These are phyloP conservation scores for Drosophila bocqueti DNA, from an alignment of 1,140 invertebrate genomes.

Conservation along the genomic window DNA sequence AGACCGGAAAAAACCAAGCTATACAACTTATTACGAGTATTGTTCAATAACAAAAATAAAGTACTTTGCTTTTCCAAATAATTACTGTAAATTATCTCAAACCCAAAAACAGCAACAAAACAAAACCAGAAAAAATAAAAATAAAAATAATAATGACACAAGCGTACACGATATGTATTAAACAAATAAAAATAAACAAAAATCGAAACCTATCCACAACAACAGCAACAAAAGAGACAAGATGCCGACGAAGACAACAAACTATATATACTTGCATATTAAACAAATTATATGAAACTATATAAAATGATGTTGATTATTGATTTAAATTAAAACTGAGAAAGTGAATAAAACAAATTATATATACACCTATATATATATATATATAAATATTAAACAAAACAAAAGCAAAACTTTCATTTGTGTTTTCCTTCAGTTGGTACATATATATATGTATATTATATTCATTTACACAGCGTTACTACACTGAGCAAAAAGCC, in stretches of 20 bases:
- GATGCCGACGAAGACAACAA: constrained; percentile 62
- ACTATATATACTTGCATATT: constrained; percentile 81
- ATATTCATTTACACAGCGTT: constrained; percentile 45
- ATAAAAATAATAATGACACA: constrained; percentile 36
- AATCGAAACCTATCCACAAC: constrained; percentile 49
- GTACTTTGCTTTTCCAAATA: constrained; percentile 76
- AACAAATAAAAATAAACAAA: constrained; percentile 34
- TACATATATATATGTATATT: constrained; percentile 8
- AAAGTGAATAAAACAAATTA: constrained; percentile 75
- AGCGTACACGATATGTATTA: constrained; percentile 39
- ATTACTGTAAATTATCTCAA: constrained; percentile 78
- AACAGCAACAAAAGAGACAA: constrained; percentile 66
- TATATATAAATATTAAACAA: constrained; percentile 78
- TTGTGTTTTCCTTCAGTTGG: constrained; percentile 68
- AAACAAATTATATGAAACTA: constrained; percentile 77
- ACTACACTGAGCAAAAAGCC: constrained; percentile 39
- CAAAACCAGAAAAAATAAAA: constrained; percentile 19
- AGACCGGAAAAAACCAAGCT: constrained; percentile 51
- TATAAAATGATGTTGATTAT: constrained; percentile 83
- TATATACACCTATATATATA: constrained; percentile 64
- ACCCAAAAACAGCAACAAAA: constrained; percentile 41
- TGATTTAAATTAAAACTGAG: constrained; percentile 79
- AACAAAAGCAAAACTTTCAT: constrained; percentile 56
- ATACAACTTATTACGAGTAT: constrained; percentile 67
- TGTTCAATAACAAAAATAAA: constrained; percentile 63